phyloP scores from a whole-genome alignment of 2,888 invertebrate species.

The Nipponacmea schrenckii region DNA sequence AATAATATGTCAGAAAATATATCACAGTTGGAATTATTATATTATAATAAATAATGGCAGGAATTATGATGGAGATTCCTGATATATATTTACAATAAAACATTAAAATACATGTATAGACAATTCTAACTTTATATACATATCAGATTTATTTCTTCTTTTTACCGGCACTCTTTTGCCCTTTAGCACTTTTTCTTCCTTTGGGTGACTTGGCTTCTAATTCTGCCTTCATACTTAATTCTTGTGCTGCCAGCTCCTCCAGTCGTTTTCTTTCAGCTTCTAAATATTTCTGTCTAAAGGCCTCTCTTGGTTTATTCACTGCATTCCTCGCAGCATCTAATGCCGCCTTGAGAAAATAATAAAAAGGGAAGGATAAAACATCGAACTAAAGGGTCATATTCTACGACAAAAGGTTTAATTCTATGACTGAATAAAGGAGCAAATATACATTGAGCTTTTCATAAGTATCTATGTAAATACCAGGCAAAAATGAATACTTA shows the following conservation, averaged over 20 bases:
- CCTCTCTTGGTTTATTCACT: slow-evolving; percentile 63
- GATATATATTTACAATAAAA: too few species aligned
- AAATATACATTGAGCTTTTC: too few species aligned
- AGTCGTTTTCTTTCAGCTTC: slow-evolving; percentile 61
- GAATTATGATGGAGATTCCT: too few species aligned
- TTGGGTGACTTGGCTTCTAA: slow-evolving; percentile 62
- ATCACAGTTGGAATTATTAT: too few species aligned
- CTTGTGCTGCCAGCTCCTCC: slow-evolving; percentile 63
- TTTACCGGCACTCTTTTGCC: slow-evolving; percentile 56
- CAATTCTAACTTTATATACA: not conserved
- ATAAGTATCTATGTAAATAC: too few species aligned
- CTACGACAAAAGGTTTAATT: not conserved
- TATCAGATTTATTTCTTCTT: slow-evolving; percentile 65
- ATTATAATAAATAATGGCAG: too few species aligned
- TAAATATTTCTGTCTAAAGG: slow-evolving; percentile 63
- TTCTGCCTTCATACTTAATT: slow-evolving; percentile 59
- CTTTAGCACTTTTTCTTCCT: slow-evolving; percentile 57
- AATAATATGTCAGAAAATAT: too few species aligned
- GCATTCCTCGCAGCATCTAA: slow-evolving; percentile 57
- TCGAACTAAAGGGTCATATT: slow-evolving; percentile 3
- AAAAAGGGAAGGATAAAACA: slow-evolving; percentile 14
- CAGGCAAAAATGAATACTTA: too few species aligned
- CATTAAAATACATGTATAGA: too few species aligned
- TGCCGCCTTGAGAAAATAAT: slow-evolving; percentile 46
- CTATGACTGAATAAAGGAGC: too few species aligned